These are phyloP conservation scores for Sycophila sp. DNA, from an alignment of 1,140 invertebrate genomes.

Conservation along the genomic window DNA sequence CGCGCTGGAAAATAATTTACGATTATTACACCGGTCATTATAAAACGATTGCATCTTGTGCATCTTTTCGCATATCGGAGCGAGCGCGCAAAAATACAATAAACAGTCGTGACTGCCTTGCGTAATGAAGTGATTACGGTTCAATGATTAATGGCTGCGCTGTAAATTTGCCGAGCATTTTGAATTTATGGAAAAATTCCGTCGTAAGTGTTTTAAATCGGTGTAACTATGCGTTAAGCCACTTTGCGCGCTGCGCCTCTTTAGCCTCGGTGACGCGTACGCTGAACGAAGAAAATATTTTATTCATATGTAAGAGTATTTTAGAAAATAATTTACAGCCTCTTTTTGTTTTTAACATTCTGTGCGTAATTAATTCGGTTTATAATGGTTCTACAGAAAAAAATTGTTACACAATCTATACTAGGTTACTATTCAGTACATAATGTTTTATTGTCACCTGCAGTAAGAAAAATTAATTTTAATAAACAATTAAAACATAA, in stretches of 20 bases:
- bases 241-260: not conserved
- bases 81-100: not conserved
- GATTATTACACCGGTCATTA: constrained; percentile 1
- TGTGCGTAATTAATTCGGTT: too few species aligned
- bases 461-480: too few species aligned
- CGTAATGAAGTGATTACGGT: constrained; percentile 21
- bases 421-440: too few species aligned
- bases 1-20: constrained; percentile 11
- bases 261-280: not conserved
- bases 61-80: not conserved
- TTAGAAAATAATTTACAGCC: too few species aligned
- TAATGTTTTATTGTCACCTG: too few species aligned
- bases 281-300: too few species aligned
- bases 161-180: constrained; percentile 10
- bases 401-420: too few species aligned
- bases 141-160: not conserved
- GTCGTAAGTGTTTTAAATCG: not conserved
- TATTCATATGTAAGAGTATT: too few species aligned
- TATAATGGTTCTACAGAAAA: too few species aligned
- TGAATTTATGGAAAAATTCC: constrained; percentile 3
- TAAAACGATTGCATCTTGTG: not conserved
- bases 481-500: too few species aligned
- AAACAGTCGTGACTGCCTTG: not conserved
- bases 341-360: too few species aligned
- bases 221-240: not conserved